Base-by-base conservation (phyloP, 2,113 vertebrate genomes). In the Grantiella picta region DNA sequence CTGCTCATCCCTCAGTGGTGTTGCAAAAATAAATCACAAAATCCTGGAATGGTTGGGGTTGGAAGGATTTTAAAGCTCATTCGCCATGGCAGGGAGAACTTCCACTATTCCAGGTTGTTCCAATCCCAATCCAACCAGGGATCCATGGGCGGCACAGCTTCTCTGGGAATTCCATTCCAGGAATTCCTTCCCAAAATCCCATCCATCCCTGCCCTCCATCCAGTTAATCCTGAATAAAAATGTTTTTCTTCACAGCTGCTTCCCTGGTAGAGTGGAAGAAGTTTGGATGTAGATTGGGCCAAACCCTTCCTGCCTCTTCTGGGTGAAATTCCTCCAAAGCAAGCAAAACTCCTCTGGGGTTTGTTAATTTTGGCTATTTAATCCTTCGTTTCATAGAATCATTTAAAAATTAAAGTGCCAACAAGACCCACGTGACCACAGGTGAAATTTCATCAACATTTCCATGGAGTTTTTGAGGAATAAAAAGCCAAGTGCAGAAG, bases 401-500 rank as follows among this genome's bases (percentile, higher is more conserved):
- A 42, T 72, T 73, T 18, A 14, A 24, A 47, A 70, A 17, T 1
- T 4, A 6, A 18, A 3, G 17, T 2, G 15, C 24, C 15, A 8
- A 15, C 4, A 19, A 56, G 72, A 20, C 11, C 8, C 5, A 8
- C 5, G 5, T 7, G 35, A 5, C 15, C 35, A 16, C 59, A 19
- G 0, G 0, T 21, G 28, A 28, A 60, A 47, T 29, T 16, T 35
- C 17, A 7, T 4, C 4, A 19, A 15, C 25, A 23, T 60, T 79
- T 70, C 14, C 14, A 3, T 7, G 11, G 4, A 0, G 13, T 70
- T 86, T 6, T 4, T 36, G 18, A 18, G 50, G n/a, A 29, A 29
- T 5, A 22, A 36, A 1, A 25, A 57, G 12, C 0, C 0, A 7
- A 63, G 36, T 2, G 38, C 36, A 54, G 60, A 31, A 70, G 45